These are phyloP conservation scores for Toxotes jaculatrix DNA, from an alignment of 2,113 vertebrate species.

Conservation along the genomic window DNA sequence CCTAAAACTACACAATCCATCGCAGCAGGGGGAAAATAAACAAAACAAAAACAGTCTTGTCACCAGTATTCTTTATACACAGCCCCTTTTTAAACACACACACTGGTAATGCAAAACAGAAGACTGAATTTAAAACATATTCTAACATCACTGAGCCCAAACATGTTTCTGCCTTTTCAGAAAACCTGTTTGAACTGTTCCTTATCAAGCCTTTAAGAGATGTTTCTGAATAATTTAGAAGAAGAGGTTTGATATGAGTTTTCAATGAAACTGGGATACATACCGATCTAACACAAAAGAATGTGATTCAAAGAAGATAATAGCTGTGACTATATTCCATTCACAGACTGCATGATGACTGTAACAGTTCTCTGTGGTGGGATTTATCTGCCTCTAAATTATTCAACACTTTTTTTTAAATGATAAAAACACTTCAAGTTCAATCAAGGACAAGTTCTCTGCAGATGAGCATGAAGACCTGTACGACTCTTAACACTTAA, in stretches of 20 bases:
- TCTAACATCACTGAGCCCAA: slow-evolving; percentile 30
- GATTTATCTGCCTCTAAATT: slow-evolving; percentile 57
- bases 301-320: slow-evolving; percentile 61
- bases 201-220: slow-evolving; percentile 64
- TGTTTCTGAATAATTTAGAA: slow-evolving; percentile 79
- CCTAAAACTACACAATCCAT: slow-evolving; percentile 82
- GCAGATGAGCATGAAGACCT: slow-evolving; percentile 2
- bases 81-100: slow-evolving; percentile 34
- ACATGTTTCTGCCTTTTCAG: slow-evolving; percentile 22
- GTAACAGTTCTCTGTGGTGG: slow-evolving; percentile 24
- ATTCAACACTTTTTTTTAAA: slow-evolving; percentile 35
- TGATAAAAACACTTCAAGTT: slow-evolving; percentile 41
- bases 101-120: slow-evolving; percentile 17
- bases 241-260: slow-evolving; percentile 66
- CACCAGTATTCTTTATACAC: slow-evolving; percentile 32
- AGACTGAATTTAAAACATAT: slow-evolving; percentile 17
- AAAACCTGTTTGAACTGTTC: slow-evolving; percentile 55
- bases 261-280: slow-evolving; percentile 75
- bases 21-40: slow-evolving; percentile 69
- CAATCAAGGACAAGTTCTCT: slow-evolving; percentile 28
- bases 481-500: not conserved
- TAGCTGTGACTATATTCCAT: slow-evolving; percentile 65
- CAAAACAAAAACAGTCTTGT: slow-evolving; percentile 59
- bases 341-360: slow-evolving; percentile 34
- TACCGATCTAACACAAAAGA: slow-evolving; percentile 46